These are phyloP conservation scores for Volucella inflata DNA, from an alignment of 2,888 invertebrate genomes.

Conservation along the genomic window DNA sequence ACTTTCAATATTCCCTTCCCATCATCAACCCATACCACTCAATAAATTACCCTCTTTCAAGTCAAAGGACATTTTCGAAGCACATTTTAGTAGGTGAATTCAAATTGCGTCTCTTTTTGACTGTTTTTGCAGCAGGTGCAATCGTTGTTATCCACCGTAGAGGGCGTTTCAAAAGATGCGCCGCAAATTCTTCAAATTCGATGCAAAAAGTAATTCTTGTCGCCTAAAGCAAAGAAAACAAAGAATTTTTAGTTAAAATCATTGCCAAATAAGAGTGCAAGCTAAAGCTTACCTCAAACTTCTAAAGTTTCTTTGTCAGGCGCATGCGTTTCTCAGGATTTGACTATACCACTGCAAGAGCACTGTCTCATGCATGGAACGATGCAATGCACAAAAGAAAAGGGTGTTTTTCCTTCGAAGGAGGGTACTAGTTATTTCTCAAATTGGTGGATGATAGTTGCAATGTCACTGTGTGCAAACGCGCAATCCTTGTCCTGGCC, in stretches of 20 bases:
- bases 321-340: constrained; percentile 61
- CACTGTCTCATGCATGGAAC: constrained; percentile 56
- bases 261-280: constrained; percentile 52
- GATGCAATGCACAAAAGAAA: constrained; percentile 65
- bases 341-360: constrained; percentile 44
- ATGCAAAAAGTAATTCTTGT: constrained; percentile 41
- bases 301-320: constrained; percentile 40
- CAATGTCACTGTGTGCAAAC: constrained; percentile 6
- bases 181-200: constrained; percentile 59
- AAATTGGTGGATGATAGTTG: constrained; percentile 54
- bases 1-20: constrained; percentile 37
- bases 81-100: constrained; percentile 25
- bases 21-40: constrained; percentile 25
- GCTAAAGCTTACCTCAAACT: constrained; percentile 56
- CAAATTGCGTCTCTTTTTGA: not conserved
- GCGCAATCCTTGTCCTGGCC: constrained; percentile 24
- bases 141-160: constrained; percentile 34
- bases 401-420: constrained; percentile 47
- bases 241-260: constrained; percentile 26
- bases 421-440: constrained; percentile 33
- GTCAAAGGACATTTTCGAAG: constrained; percentile 11
- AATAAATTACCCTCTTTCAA: constrained; percentile 1
- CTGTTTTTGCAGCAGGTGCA: constrained; percentile 42
- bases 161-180: constrained; percentile 59
- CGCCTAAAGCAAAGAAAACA: constrained; percentile 39